Evolutionary conservation across 2,888 invertebrate species (phyloP).

Genomic region (Lasioglossum oenotherae): DNA sequence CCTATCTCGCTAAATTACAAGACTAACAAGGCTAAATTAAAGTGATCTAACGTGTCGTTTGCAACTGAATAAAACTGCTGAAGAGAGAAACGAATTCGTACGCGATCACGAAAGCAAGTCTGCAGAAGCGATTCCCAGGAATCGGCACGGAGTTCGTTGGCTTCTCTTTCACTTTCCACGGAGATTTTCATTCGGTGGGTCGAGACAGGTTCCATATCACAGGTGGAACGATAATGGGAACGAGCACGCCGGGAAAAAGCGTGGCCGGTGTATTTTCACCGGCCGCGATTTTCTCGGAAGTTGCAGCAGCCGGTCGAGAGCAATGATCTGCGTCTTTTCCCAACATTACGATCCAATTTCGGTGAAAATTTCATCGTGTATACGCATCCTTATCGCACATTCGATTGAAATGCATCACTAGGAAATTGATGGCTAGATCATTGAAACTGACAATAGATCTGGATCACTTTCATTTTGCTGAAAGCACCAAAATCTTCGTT

Average conservation of each 20-base stretch:
- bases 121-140: neutral
- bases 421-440: too few relatives aligned
- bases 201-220: constrained; percentile 33
- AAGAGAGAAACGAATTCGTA: too few relatives aligned
- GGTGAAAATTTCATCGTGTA: neutral
- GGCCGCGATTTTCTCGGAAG: neutral
- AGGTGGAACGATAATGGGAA: constrained; percentile 42
- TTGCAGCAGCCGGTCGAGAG: neutral
- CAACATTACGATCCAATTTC: neutral
- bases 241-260: neutral
- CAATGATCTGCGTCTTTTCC: neutral
- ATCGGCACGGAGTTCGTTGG: constrained; percentile 5
- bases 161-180: constrained; percentile 36
- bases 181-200: constrained; percentile 25
- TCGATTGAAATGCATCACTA: too few relatives aligned
- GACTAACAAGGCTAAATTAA: neutral
- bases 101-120: neutral
- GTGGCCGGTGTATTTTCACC: neutral
- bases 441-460: too few relatives aligned
- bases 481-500: too few relatives aligned
- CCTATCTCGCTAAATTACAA: neutral
- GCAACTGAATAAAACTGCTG: neutral
- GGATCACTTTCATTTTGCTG: too few relatives aligned
- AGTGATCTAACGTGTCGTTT: neutral
- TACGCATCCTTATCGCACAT: too few relatives aligned